Conservation (phyloP, 2,888 invertebrate genomes). For the Eupithecia inturbata region DNA sequence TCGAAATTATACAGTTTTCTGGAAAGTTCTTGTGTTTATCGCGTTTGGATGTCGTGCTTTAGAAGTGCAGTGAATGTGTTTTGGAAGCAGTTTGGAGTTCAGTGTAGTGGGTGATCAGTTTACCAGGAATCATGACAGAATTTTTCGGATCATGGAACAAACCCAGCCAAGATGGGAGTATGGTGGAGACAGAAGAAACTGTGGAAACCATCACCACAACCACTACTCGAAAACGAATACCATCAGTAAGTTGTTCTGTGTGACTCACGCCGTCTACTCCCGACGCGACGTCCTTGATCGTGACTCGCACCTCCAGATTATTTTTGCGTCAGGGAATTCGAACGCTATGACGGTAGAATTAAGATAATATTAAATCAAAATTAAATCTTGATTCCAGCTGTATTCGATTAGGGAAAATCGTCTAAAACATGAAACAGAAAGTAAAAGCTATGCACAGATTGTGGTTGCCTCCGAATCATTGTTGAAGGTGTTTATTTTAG, state of each 20-base stretch:
- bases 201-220: conserved; percentile 76
- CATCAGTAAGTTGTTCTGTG: conserved; percentile 63
- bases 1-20: conserved; percentile 45
- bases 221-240: conserved; percentile 61
- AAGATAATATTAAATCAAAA: conserved; percentile 52
- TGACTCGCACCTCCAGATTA: conserved; percentile 57
- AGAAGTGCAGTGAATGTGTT: conserved; percentile 74
- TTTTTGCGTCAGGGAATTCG: conserved; percentile 50
- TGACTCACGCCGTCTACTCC: conserved; percentile 34
- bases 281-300: conserved; percentile 61
- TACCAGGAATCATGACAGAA: conserved; percentile 73
- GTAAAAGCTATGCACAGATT: conserved; percentile 60
- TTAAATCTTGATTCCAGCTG: conserved; percentile 46
- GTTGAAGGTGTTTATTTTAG: conserved; percentile 75
- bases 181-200: conserved; percentile 67
- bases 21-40: conserved; percentile 49
- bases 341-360: conserved; percentile 40
- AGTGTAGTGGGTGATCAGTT: conserved; percentile 66
- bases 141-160: conserved; percentile 77
- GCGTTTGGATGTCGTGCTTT: conserved; percentile 50
- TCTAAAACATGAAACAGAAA: conserved; percentile 48
- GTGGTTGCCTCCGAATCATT: conserved; percentile 70
- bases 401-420: conserved; percentile 38
- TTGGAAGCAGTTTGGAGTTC: conserved; percentile 61
- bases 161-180: conserved; percentile 50